These are phyloP conservation scores for Toxostoma redivivum DNA, from an alignment of 2,113 vertebrate genomes.

Conservation along the genomic window DNA sequence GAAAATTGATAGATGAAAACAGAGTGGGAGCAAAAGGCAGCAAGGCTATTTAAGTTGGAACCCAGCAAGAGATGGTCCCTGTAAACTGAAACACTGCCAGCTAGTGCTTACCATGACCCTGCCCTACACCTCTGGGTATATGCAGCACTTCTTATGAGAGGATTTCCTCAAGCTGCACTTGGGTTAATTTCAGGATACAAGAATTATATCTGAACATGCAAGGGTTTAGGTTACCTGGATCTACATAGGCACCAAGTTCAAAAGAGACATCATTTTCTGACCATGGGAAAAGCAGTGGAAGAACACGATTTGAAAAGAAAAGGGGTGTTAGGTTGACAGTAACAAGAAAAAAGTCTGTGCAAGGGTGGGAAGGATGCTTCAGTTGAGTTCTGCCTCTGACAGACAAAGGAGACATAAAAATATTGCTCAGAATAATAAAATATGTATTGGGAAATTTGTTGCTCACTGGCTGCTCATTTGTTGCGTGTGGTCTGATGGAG, in stretches of 20 bases:
- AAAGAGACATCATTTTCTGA: not conserved
- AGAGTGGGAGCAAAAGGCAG: not conserved
- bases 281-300: not conserved
- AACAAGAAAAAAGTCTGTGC: not conserved
- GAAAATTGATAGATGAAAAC: not conserved
- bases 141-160: not conserved
- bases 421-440: not conserved
- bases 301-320: not conserved
- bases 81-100: not conserved
- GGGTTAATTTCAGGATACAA: not conserved
- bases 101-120: not conserved
- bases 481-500: not conserved
- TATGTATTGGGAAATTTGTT: not conserved
- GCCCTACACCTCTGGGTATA: not conserved
- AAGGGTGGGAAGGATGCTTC: rapidly evolving
- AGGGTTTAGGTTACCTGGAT: not conserved
- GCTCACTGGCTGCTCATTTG: not conserved
- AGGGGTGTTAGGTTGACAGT: not conserved
- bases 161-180: not conserved
- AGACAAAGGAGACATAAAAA: not conserved
- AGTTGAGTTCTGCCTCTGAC: not conserved
- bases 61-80: not conserved
- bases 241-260: not conserved
- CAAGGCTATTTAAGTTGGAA: not conserved
- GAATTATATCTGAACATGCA: not conserved